Base-by-base conservation (phyloP, 2,888 invertebrate species). In the Lacanobia oleracea region DNA sequence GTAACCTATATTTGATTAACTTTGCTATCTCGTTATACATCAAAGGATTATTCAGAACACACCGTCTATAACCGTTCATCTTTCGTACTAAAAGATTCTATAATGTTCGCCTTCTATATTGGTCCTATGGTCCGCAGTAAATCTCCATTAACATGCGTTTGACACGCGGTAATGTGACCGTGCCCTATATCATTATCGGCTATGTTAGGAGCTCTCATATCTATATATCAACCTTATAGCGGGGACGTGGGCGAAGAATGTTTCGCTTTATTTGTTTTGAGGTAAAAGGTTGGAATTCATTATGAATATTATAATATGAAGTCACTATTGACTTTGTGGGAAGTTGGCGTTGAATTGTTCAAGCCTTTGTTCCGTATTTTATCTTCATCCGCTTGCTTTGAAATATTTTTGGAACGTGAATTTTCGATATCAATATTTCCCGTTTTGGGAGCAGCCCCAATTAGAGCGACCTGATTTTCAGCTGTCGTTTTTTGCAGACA, bases 111-210 rank as follows among this genome's bases (percentile, higher is more conserved):
- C 60, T 53, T 72, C 69, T 74, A 77, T 77, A 72, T 74, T 75
- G 73, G 73, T 67, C n/a, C 56, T 72, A 23, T 45, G 72, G 75
- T 75, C 74, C 40, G 57, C 74, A 63, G 81, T 88, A 85, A 83
- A 88, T 88, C 85, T 83, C 80, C 84, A 88, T 88, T 88, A 87
- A 87, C 83, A 86, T 84, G 80, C 81, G 78, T 67, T 72, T 80
- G 82, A 83, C 84, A 81, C 67, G 81, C 79, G 77, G 85, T 85
- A 86, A 83, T 86, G 79, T 79, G 86, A 77, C 72, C 82, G 75
- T 79, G 75, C 79, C 83, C 77, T 86, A 78, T 76, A 86, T 87
- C 84, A 86, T 83, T 88, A 83, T 83, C 80, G 68, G 69, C 62
- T 65, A 67, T 61, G 69, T 75, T 73, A 60, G 65, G 65, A 73